Evolutionary conservation across 1,140 invertebrate genomes (phyloP), one percentile per base, ranked within the genome.

Genomic region (Alviniconcha marisindica): DNA sequence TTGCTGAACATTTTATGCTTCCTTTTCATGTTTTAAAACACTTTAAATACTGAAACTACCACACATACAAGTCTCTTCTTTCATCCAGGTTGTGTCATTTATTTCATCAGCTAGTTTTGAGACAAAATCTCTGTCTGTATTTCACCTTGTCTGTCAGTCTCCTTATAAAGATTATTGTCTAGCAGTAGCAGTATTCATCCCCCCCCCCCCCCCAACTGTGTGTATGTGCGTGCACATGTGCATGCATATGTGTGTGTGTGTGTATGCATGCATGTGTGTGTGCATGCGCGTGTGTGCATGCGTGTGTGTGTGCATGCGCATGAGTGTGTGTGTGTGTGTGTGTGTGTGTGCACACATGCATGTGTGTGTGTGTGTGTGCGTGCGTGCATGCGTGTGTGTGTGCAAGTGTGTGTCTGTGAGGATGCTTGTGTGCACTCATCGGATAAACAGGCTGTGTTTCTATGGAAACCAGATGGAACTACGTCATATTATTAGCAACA

Each of bases 271-370:
- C 21, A 60, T 7, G 24, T 60, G 24, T 21, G 4, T 60, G 56
- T 60, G 56, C 28, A 14, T 69, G 14, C 66, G 56, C 28, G 56
- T 60, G 56, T 60, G 56, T 4, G 56, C 2, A n/a, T 4, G 56
- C 28, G 56, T 4, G 56, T 60, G 56, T 4, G 56, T 60, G 48
- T 51, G 48, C 21, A 21, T 51, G 48, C 21, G 48, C 21, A 21
- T 51, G 48, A 12, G 48, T 51, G 48, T 51, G 48, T 51, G 48
- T 60, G 56, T 60, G 60, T 66, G 60, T 66, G 60, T 66, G 60
- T 31, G 60, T 31, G 60, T 33, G 60, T 31, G 60, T 15, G 60
- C 28, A 31, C 21, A 21, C 21, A 31, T 31, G 24, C 28, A n/a
- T 15, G 56, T 60, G 56, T 4, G 56, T 60, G 56, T 4, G 56